Conservation (phyloP, 2,797 vertebrate genomes). For the Limnodromus scolopaceus region DNA sequence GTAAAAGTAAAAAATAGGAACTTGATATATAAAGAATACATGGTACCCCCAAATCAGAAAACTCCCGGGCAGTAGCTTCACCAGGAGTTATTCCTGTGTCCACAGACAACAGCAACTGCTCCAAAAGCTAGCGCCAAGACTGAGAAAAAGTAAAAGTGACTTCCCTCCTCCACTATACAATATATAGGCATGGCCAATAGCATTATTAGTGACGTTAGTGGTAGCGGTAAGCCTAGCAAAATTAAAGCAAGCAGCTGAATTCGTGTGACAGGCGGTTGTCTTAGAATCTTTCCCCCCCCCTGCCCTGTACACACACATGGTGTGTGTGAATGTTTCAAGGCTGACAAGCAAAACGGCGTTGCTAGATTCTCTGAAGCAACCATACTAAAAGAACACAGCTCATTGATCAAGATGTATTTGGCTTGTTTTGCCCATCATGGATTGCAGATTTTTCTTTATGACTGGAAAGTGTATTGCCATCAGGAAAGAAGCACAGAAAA, state of each 20-base stretch:
- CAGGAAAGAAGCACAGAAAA: not conserved
- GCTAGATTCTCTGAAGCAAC: not conserved
- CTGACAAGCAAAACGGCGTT: not conserved
- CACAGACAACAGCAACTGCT: not conserved
- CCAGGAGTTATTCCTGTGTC: not conserved
- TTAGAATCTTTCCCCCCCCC: not conserved
- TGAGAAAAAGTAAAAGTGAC: not conserved
- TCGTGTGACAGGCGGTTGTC: not conserved
- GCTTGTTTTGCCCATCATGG: not conserved
- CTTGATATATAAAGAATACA: not conserved
- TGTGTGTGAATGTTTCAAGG: not conserved
- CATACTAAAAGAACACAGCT: not conserved
- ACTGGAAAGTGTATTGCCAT: not conserved
- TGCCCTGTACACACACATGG: accelerated
- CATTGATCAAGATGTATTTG: not conserved
- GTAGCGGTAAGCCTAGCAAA: not conserved
- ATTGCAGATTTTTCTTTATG: not conserved
- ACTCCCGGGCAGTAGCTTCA: not conserved
- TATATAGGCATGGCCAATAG: not conserved
- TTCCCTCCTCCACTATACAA: not conserved
- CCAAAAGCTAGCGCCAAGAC: not conserved
- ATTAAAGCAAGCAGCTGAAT: not conserved
- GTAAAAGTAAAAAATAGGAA: not conserved
- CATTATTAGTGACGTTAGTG: not conserved
- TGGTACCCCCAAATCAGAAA: not conserved